Conservation (phyloP, 2,113 vertebrate genomes). For the Holacanthus passer region DNA sequence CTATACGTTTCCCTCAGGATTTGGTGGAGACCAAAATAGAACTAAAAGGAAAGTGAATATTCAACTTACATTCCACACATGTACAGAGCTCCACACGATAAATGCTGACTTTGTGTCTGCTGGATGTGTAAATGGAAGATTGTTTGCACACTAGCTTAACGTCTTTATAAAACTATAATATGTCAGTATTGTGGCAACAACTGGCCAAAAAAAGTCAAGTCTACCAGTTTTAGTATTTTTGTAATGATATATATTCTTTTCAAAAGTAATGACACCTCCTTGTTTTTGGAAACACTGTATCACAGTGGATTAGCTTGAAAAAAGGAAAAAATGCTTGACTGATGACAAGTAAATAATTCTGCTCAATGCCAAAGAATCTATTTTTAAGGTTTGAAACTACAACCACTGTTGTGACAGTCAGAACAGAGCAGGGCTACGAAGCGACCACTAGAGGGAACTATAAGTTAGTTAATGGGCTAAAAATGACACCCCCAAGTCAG, state of each 20-base stretch:
- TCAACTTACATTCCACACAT: too few relatives aligned
- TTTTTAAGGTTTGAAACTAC: neutral
- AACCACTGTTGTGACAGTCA: neutral
- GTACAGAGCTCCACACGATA: neutral
- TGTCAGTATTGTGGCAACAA: neutral
- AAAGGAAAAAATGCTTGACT: neutral
- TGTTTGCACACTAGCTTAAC: too few relatives aligned
- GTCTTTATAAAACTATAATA: neutral
- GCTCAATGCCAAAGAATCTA: neutral
- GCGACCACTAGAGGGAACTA: constrained; percentile 50
- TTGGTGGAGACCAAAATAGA: too few relatives aligned
- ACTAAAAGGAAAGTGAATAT: too few relatives aligned
- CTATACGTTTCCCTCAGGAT: neutral
- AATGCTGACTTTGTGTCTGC: neutral
- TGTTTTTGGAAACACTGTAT: neutral
- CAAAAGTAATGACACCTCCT: neutral
- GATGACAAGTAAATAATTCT: neutral
- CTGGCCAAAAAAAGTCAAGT: neutral
- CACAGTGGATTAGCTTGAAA: neutral
- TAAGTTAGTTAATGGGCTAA: neutral
- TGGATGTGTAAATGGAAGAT: neutral
- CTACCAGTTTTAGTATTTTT: neutral
- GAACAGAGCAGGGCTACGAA: neutral
- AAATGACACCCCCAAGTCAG: neutral
- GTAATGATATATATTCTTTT: neutral